Conservation (phyloP, 2,888 invertebrate genomes). For the Nomada fucata region DNA sequence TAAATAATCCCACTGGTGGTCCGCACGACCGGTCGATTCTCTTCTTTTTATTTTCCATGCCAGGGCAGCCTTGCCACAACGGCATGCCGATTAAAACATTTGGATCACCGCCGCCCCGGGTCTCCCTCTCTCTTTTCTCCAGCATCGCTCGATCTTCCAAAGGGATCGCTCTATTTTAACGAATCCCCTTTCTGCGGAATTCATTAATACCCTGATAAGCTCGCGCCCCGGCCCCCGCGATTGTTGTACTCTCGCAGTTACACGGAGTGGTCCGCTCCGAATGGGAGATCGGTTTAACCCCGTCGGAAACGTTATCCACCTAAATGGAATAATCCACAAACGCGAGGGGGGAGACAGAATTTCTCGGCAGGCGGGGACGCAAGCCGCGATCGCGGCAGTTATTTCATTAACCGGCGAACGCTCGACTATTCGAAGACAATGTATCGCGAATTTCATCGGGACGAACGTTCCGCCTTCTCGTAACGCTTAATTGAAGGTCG, state of each 20-base stretch:
- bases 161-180: conserved; percentile 26
- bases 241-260: conserved; percentile 1
- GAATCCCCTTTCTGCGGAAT: conserved; percentile 21
- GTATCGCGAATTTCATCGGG: not conserved
- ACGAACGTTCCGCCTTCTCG: not conserved
- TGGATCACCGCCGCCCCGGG: conserved; percentile 13
- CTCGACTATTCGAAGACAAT: not conserved
- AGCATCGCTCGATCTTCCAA: conserved; percentile 6
- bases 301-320: not conserved
- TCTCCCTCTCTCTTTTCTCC: not conserved
- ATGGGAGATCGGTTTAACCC: conserved; percentile 24
- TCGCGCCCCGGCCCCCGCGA: conserved; percentile 2
- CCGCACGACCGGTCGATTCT: conserved; percentile 30
- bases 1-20: conserved; percentile 63
- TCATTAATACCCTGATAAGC: conserved; percentile 23
- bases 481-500: conserved; percentile 11
- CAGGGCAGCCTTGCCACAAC: not conserved
- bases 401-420: not conserved
- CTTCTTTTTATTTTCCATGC: not conserved
- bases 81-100: conserved; percentile 45
- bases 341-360: not conserved
- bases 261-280: conserved; percentile 13
- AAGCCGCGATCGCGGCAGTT: not conserved
- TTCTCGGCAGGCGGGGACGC: not conserved
- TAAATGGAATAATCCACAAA: conserved; percentile 3